phyloP scores from a whole-genome alignment of 23 tunicate species.

The Ciona savignyi region DNA sequence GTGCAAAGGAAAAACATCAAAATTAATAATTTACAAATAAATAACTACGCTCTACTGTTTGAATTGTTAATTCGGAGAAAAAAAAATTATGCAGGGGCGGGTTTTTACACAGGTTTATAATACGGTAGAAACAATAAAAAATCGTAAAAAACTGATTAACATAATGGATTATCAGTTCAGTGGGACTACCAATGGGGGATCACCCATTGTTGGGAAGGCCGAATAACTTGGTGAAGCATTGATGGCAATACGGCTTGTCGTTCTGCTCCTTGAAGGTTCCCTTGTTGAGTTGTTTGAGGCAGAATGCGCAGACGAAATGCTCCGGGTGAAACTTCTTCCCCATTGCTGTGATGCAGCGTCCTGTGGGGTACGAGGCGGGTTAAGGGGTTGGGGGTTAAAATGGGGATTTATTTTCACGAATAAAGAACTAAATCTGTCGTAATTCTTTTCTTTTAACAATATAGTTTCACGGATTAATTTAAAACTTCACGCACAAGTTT shows the following conservation, averaged over 20 bases:
- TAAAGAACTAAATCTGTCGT: no score
- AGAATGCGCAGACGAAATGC: conserved; percentile 96
- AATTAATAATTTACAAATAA: no score
- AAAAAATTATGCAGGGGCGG: not conserved
- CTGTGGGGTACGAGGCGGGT: conserved; percentile 20
- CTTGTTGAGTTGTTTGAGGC: conserved; percentile 90
- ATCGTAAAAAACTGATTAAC: not conserved
- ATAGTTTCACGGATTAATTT: no score
- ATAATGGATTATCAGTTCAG: not conserved
- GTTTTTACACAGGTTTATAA: not conserved
- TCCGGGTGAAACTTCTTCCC: conserved; percentile 97
- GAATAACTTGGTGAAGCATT: conserved; percentile 77
- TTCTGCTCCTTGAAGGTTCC: conserved; percentile 96
- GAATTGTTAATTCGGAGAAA: not conserved
- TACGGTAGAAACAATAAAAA: not conserved
- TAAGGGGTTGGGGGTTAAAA: no score
- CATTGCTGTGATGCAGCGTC: conserved; percentile 96
- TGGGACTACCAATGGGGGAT: not conserved
- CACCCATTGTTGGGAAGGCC: conserved; percentile 29
- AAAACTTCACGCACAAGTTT: no score
- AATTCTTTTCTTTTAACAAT: no score
- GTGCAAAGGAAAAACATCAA: no score
- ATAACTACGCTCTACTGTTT: not conserved
- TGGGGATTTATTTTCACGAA: no score
- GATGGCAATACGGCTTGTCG: conserved; percentile 95